phyloP scores from a whole-genome alignment of 2,797 vertebrate species.

The Cossypha dichroa region DNA sequence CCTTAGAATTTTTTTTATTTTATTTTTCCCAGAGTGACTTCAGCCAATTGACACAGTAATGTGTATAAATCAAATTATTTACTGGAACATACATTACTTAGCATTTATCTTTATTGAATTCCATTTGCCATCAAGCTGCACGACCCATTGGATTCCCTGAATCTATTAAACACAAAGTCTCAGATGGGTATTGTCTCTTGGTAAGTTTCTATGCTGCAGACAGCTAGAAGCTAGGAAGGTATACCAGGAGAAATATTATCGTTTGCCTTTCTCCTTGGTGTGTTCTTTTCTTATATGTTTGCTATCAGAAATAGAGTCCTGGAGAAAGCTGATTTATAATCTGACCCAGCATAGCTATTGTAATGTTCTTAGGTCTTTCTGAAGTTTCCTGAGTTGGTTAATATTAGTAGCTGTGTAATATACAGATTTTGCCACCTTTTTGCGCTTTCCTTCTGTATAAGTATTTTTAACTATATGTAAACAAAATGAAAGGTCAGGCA shows the following conservation, averaged over 20 bases:
- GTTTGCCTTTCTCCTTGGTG: not conserved
- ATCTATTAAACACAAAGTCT: not conserved
- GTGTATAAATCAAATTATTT: conserved; percentile 31
- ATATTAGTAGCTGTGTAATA: not conserved
- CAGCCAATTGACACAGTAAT: not conserved
- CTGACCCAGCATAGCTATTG: not conserved
- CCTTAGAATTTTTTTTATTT: too few species aligned
- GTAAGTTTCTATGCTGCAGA: not conserved
- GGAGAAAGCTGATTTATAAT: not conserved
- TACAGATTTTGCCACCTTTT: not conserved
- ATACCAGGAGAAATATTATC: not conserved
- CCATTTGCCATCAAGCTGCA: not conserved
- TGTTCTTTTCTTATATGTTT: not conserved
- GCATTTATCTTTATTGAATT: conserved; percentile 38
- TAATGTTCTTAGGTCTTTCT: not conserved
- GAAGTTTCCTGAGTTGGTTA: not conserved
- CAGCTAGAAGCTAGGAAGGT: not conserved
- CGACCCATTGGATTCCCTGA: not conserved
- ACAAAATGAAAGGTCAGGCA: not conserved
- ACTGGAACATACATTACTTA: conserved; percentile 5
- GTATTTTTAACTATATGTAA: not conserved
- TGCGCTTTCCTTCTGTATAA: not conserved
- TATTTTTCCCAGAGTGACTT: not conserved
- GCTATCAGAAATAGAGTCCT: not conserved
- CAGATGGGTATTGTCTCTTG: not conserved